These are phyloP conservation scores for Hydropsyche tenuis DNA, from an alignment of 1,140 invertebrate species.

Conservation along the genomic window DNA sequence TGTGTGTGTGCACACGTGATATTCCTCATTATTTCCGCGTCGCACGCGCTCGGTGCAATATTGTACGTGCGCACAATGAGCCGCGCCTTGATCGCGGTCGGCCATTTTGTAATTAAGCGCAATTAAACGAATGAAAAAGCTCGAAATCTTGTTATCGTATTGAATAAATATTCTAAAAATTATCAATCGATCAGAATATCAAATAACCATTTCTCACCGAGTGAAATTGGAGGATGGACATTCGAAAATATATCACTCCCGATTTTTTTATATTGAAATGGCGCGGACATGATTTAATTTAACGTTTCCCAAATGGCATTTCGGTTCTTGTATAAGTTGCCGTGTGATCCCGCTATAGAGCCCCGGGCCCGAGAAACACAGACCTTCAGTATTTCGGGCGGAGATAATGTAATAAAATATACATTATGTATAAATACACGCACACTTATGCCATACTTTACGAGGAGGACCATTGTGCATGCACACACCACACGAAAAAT, in stretches of 20 bases:
- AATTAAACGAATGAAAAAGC: too few relatives aligned
- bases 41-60: neutral
- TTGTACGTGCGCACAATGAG: neutral
- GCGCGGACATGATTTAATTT: neutral
- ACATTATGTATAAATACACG: constrained; percentile 22
- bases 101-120: too few relatives aligned
- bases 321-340: constrained; percentile 25
- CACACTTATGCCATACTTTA: neutral
- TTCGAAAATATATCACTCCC: neutral
- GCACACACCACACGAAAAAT: neutral
- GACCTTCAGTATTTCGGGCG: constrained; percentile 37
- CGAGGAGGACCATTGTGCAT: neutral
- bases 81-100: too few relatives aligned
- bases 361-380: constrained; percentile 27
- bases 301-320: constrained; percentile 20
- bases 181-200: too few relatives aligned
- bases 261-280: neutral
- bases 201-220: too few relatives aligned
- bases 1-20: too few relatives aligned
- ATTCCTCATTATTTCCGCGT: constrained; percentile 9
- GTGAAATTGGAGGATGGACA: too few relatives aligned
- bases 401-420: constrained; percentile 41
- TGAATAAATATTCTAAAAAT: too few relatives aligned
- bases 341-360: constrained; percentile 29
- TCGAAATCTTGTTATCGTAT: too few relatives aligned